Base-by-base conservation (phyloP, 2,888 invertebrate genomes). In the Eubasilissa splendida region DNA sequence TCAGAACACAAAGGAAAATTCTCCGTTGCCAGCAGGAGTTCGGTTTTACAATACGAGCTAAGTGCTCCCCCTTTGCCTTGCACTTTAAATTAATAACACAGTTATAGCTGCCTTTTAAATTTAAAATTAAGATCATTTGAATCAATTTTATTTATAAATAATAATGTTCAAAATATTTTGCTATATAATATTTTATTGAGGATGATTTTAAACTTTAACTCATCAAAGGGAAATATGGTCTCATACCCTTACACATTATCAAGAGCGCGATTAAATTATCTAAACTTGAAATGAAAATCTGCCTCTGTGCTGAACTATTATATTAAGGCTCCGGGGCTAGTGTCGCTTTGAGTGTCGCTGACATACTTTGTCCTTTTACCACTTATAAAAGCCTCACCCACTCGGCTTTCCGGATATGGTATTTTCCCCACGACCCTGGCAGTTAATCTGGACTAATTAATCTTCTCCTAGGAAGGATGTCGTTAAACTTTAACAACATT, bases 391-490 rank as follows among this genome's bases (percentile, higher is more conserved):
- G 52, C 52, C 50, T 8, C 14, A 70, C 8, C 33, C 68, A 14
- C 14, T 63, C 33, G 9, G 22, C 11, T 54, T 53, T 56, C 53
- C 71, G 56, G 71, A 56, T 56, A 31, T 3, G 71, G 11, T 12
- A 33, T 42, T 56, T 12, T 14, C 42, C 14, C 50, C 22, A 4
- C 22, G 42, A 22, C 70, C 14, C 31, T 14, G 52, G 65, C 70
- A 58, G 65, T 66, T 53, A 76, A 33, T 33, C 54, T 66, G 31
- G 42, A 7, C 66, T 42, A 63, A 65, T 76, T 76, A 56, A 60
- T 60, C 63, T 54, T n/a, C 33, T 76, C 56, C n/a, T 63, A 54
- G 60, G 65, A 76, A 76, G 63, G 65, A 59, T n/a, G 22, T 53
- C n/a, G 68, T 60, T 58, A 71, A 52, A 42, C 4, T 42, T 42